Evolutionary conservation across 2,888 invertebrate genomes (phyloP).

Genomic region (Dichetophora obliterata): DNA sequence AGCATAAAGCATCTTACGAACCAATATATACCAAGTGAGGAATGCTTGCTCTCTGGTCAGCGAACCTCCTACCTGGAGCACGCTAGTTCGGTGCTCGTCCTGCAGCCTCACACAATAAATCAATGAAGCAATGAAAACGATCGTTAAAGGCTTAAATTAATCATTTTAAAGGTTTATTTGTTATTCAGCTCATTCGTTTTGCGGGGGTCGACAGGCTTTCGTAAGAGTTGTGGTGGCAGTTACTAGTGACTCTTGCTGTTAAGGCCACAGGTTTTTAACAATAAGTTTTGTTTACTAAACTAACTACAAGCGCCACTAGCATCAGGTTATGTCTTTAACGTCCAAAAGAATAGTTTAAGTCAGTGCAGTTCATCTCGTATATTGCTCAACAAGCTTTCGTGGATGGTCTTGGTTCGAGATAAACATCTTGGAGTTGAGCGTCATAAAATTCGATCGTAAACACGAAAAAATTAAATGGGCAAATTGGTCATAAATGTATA

Average conservation of each 20-base stretch:
- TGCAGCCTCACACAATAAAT: constrained; percentile 59
- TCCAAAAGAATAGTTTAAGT: constrained; percentile 1
- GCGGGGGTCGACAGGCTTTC: constrained; percentile 43
- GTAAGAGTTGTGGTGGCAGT: constrained; percentile 37
- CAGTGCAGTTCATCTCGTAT: not conserved
- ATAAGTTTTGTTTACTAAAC: constrained; percentile 49
- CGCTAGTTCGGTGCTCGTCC: constrained; percentile 5
- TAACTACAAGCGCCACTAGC: constrained; percentile 60
- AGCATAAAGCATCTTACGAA: constrained; percentile 49
- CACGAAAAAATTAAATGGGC: constrained; percentile 43
- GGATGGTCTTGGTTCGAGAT: not conserved
- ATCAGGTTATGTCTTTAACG: constrained; percentile 30
- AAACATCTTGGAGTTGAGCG: constrained; percentile 18
- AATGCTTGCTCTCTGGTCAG: not conserved
- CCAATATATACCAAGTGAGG: not conserved
- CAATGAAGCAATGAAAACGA: constrained; percentile 65
- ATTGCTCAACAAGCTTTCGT: constrained; percentile 10
- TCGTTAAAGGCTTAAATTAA: constrained; percentile 70
- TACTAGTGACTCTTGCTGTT: constrained; percentile 24
- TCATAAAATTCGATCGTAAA: constrained; percentile 45
- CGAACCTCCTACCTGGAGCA: not conserved
- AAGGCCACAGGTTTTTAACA: constrained; percentile 57
- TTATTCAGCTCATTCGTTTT: constrained; percentile 58
- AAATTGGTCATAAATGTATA: constrained; percentile 51
- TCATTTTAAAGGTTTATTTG: constrained; percentile 67